Evolutionary conservation across 64 coral and sea anemone species (phyloP), one percentile per base, ranked within the genome.

Genomic region (Anthopleura sola): DNA sequence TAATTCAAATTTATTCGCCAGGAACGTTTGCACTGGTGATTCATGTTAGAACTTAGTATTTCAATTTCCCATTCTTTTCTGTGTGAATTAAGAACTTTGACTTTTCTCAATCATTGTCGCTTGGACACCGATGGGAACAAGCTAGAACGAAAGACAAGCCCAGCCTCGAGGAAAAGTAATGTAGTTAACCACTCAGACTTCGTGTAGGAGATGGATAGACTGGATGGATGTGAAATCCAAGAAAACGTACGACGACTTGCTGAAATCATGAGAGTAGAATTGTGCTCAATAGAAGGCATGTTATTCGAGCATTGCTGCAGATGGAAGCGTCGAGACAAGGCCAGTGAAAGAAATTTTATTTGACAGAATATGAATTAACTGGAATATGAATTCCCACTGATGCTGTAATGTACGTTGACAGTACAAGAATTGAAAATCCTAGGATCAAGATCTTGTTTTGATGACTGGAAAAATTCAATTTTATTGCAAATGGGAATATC

Each of bases 21-120:
- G 66, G 14, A 71, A 31, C 28, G 13, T 34, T 71, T 14, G 8
- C n/a, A 33, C 15, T 71, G 66, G 31, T 29, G 6, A 29, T 3
- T 71, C 23, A 71, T 36, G 29, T 71, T 71, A 71, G n/a, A 32
- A 34, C 66, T 71, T 71, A 71, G 66, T 3, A 29, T 32, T 34
- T 71, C 29, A n/a, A 34, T 32, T 71, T 71, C 23, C 21, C 10
- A 71, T 29, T 15, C 29, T 31, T 32, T 29, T 71, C 66, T 71
- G 66, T 71, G 31, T 71, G 66, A 71, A 32, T 71, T 34, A 71
- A 33, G 66, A 71, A 71, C n/a, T 31, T 71, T 71, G n/a, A 71
- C 66, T 32, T 71, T 71, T 71, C 31, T 28, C 15, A 32, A 69
- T 71, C 66, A 31, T 33, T 71, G 28, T 71, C 66, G 66, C 66